Conservation (phyloP, 2,888 invertebrate species). For the Amphipoea lucens region DNA sequence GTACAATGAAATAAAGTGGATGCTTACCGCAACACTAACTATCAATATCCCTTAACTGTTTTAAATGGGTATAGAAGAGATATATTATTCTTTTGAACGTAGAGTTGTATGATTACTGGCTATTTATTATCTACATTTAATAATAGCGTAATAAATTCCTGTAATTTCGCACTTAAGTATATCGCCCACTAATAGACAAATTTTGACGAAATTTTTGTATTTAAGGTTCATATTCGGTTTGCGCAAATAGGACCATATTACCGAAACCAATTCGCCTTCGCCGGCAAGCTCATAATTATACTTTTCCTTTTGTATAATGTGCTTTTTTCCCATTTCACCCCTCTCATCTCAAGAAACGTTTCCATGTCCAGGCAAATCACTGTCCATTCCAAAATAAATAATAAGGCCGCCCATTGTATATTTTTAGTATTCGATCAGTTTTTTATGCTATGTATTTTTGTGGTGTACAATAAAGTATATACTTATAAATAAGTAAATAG, state of each 20-base stretch:
- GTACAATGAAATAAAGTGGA: slow-evolving; percentile 40
- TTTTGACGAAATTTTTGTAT: background rate
- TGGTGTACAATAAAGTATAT: too few species aligned
- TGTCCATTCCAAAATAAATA: too few species aligned
- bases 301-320: background rate
- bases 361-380: too few species aligned
- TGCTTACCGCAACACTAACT: slow-evolving; percentile 42
- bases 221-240: background rate
- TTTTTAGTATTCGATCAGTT: too few species aligned
- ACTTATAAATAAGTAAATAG: too few species aligned
- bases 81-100: slow-evolving; percentile 10
- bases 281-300: background rate
- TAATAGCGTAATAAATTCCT: slow-evolving; percentile 1
- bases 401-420: too few species aligned
- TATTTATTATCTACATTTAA: slow-evolving; percentile 26
- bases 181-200: background rate
- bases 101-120: slow-evolving; percentile 5
- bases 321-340: too few species aligned
- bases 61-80: slow-evolving; percentile 18
- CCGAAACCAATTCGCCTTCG: background rate
- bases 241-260: too few species aligned
- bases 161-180: background rate
- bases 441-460: too few species aligned
- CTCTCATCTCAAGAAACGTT: too few species aligned
- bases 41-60: slow-evolving; percentile 41